phyloP scores from a whole-genome alignment of 2,888 invertebrate genomes.

The Itoplectis maculator region DNA sequence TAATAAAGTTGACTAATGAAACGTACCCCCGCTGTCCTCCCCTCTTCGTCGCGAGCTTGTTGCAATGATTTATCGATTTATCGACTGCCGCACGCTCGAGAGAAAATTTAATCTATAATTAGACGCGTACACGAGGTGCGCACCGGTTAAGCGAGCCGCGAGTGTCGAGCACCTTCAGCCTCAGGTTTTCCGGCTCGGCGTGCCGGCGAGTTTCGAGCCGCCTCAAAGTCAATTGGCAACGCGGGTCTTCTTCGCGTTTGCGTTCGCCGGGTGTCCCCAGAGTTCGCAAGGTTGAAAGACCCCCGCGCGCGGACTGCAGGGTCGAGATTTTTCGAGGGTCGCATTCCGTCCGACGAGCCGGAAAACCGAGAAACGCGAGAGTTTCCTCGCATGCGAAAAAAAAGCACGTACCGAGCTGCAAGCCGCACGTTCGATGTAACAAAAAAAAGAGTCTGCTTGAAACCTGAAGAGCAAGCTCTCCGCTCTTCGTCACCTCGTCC shows the following conservation, averaged over 20 bases:
- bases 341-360: conserved; percentile 9
- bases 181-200: neutral
- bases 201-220: conserved; percentile 21
- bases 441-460: no score
- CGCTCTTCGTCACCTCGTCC: no score
- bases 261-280: neutral
- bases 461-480: conserved; percentile 6
- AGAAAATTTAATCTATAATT: conserved; percentile 49
- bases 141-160: neutral
- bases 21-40: neutral
- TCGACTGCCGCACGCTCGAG: conserved; percentile 12
- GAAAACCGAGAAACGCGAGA: conserved; percentile 12
- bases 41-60: neutral
- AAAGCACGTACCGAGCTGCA: conserved; percentile 13
- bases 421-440: neutral
- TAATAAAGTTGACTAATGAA: conserved; percentile 46
- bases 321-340: conserved; percentile 40
- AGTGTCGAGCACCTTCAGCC: conserved; percentile 23
- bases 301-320: conserved; percentile 24
- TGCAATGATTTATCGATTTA: conserved; percentile 56
- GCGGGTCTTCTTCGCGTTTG: neutral
- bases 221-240: conserved; percentile 27
- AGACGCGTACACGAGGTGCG: conserved; percentile 24
- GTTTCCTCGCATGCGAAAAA: neutral
- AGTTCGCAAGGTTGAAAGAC: no score